These are phyloP conservation scores for Columba livia DNA, from an alignment of 2,113 vertebrate species.

Conservation along the genomic window DNA sequence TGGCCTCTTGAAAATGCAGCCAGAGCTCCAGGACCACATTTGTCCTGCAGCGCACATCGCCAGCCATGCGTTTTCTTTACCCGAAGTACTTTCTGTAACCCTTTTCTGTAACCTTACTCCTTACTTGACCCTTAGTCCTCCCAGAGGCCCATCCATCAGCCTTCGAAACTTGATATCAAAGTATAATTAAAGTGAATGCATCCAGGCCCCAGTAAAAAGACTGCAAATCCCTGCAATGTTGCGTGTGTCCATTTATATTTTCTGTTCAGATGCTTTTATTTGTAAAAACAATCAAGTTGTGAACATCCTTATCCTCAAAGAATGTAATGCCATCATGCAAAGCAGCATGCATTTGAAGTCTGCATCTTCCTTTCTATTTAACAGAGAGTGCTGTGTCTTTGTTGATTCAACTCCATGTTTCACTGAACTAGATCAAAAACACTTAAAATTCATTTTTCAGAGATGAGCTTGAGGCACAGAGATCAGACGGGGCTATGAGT, in stretches of 20 bases:
- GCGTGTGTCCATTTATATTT: neutral
- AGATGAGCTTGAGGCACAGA: neutral
- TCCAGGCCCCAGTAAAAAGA: neutral
- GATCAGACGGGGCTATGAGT: neutral
- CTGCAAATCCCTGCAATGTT: neutral
- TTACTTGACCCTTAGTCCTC: constrained; percentile 4
- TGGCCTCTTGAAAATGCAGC: constrained; percentile 37
- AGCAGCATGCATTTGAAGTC: neutral
- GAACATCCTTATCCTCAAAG: neutral
- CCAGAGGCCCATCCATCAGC: neutral
- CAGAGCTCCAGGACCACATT: neutral
- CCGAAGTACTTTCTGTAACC: neutral
- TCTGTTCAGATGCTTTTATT: neutral
- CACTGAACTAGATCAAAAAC: neutral
- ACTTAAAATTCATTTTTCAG: neutral
- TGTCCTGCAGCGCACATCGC: neutral
- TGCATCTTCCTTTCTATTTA: neutral
- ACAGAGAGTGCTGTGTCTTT: neutral
- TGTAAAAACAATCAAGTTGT: neutral
- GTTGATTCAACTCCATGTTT: neutral
- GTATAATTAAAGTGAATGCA: neutral
- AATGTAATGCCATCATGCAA: neutral
- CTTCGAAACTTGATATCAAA: constrained; percentile 7
- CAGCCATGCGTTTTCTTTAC: constrained; percentile 4
- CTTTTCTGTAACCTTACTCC: constrained; percentile 5